Conservation (phyloP, 2,888 invertebrate genomes). For the Crioceris asparagi region DNA sequence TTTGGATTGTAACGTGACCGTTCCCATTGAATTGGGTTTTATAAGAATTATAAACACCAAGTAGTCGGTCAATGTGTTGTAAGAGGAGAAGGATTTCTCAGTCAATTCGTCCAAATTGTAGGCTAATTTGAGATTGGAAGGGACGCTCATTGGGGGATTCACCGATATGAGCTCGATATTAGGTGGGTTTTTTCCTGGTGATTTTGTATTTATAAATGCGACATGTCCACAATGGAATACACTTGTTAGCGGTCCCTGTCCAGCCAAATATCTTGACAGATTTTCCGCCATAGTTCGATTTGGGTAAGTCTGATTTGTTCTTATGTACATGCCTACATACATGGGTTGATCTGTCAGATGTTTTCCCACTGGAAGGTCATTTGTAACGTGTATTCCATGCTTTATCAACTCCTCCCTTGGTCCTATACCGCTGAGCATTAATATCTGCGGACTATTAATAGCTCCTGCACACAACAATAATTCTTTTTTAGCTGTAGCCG, state of each 20-base stretch:
- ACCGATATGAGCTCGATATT: no score
- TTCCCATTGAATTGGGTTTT: no score
- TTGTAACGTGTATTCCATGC: slow-evolving; percentile 18
- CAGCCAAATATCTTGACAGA: slow-evolving; percentile 3
- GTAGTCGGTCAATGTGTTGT: no score
- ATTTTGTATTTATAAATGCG: slow-evolving; percentile 8
- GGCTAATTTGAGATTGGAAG: no score
- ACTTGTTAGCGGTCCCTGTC: slow-evolving; percentile 3
- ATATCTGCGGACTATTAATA: slow-evolving; percentile 45
- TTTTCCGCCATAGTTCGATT: neutral
- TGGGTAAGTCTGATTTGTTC: slow-evolving; percentile 5
- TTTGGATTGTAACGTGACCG: no score
- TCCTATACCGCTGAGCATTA: slow-evolving; percentile 28
- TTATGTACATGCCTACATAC: slow-evolving; percentile 19
- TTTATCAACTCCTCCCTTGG: slow-evolving; percentile 19
- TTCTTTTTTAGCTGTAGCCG: slow-evolving; percentile 49
- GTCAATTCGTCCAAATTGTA: no score
- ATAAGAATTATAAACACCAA: no score
- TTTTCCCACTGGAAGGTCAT: slow-evolving; percentile 24
- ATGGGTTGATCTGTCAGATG: slow-evolving; percentile 24
- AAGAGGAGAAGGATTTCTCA: no score
- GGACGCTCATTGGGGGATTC: no score
- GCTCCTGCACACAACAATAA: slow-evolving; percentile 68
- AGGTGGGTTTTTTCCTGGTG: no score
- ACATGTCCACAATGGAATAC: slow-evolving; percentile 5